phyloP scores from a whole-genome alignment of 2,113 vertebrate species.

The Odontophorus gujanensis region DNA sequence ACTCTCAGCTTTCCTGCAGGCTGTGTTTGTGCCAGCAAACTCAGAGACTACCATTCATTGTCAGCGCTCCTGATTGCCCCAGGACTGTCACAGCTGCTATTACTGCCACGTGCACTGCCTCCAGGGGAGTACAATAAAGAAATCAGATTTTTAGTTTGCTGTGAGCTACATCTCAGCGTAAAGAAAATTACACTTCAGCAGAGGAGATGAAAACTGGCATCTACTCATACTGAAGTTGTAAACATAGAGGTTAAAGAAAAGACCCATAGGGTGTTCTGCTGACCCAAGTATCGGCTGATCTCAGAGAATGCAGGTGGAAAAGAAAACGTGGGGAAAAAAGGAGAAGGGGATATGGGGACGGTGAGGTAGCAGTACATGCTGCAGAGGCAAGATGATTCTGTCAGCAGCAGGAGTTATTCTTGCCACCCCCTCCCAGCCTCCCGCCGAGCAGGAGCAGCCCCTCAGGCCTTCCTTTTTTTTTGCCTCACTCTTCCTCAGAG shows the following conservation, averaged over 20 bases:
- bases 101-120: too few species aligned
- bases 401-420: background rate
- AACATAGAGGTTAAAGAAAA: background rate
- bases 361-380: background rate
- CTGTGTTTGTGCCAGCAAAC: background rate
- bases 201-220: background rate
- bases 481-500: background rate
- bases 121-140: background rate
- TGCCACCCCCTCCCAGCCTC: background rate
- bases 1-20: background rate
- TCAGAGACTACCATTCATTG: background rate
- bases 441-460: background rate
- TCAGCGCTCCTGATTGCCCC: background rate
- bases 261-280: background rate
- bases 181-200: background rate
- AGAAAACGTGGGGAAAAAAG: too few species aligned
- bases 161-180: background rate
- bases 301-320: too few species aligned
- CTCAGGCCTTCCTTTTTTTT: background rate
- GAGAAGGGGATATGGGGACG: too few species aligned
- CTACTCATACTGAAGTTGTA: background rate
- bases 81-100: fast-evolving
- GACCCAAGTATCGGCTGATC: too few species aligned
- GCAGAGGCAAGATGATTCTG: background rate
- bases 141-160: background rate